Percentiles rank a stretch among this genome's conserved stretches.
phyloP scores from a whole-genome alignment of 1,140 invertebrate genomes.

The Radopholus similis region DNA sequence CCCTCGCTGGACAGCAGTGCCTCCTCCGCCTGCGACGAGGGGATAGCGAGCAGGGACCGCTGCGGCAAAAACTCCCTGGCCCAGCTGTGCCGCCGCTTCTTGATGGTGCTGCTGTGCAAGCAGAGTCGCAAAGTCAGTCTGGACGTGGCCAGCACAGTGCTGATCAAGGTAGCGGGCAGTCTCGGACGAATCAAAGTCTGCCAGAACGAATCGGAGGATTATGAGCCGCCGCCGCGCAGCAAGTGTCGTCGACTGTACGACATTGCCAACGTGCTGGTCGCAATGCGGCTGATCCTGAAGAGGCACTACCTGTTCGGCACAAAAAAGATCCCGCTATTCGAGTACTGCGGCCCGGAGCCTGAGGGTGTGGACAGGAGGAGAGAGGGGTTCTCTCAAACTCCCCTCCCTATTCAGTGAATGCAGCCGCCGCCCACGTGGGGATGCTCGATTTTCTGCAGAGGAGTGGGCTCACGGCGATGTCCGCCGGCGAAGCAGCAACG shows the following conservation, averaged over 20 bases:
- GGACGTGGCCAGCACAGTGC: conserved; percentile 54
- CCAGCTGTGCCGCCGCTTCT: conserved; percentile 53
- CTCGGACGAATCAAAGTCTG: background rate
- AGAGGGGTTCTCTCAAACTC: background rate
- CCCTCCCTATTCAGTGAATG: conserved; percentile 14
- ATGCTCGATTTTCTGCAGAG: conserved; percentile 33
- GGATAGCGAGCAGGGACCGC: conserved; percentile 30
- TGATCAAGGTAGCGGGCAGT: conserved; percentile 52
- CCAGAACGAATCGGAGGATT: conserved; percentile 47
- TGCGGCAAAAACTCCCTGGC: conserved; percentile 56
- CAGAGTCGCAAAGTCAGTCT: conserved; percentile 43
- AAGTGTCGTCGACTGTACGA: conserved; percentile 54
- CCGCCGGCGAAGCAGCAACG: background rate
- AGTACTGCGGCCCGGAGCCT: conserved; percentile 56
- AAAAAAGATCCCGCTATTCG: conserved; percentile 58
- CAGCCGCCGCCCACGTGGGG: background rate
- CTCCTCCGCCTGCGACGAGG: too few species aligned
- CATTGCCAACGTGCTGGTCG: conserved; percentile 58
- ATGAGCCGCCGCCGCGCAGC: conserved; percentile 53
- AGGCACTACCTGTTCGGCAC: conserved; percentile 58
- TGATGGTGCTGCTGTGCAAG: conserved; percentile 57
- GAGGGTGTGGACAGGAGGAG: conserved; percentile 19
- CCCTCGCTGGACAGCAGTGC: too few species aligned
- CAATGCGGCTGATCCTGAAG: conserved; percentile 55
- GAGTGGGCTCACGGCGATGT: conserved; percentile 5